Base-by-base conservation (phyloP, 2,113 vertebrate species). In the Ceyx margarethae region DNA sequence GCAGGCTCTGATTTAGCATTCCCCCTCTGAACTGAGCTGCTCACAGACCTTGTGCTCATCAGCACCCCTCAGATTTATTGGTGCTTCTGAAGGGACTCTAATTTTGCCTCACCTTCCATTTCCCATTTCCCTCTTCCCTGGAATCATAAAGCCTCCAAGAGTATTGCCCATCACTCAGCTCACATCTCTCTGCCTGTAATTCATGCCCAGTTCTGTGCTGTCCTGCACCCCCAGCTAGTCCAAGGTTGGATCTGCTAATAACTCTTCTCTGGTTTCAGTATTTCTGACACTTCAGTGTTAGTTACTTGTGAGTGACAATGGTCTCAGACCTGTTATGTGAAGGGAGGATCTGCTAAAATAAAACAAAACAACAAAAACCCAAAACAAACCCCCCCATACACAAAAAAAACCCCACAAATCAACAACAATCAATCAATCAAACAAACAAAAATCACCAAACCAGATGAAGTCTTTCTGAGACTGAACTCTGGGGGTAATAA, bases 51-150 rank as follows among this genome's bases (percentile, higher is more conserved):
- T 65, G 54, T 58, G 62, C 54, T 85, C n/a, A 82, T 60, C 81
- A 89, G 84, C 81, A 85, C 62, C 58, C 50, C 43, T n/a, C 71
- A 89, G 71, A 93, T 93, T 90, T 94, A 93, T 94, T 82, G 60
- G 26, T 9, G n/a, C 48, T 46, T 83, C 56, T 85, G 80, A 89
- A 80, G 76, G 64, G 85, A 67, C 56, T 92, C 74, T 69, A 51
- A 91, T 81, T 95, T 89, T 79, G 33, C 13, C 68, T 77, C 40
- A 91, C 68, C 81, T 61, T 89, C 56, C 35, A 60, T 66, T 73
- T 89, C 62, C 73, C 48, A 71, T 40, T 83, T 62, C 23, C 43
- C 33, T 62, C 51, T 85, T 94, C 87, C 81, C 85, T 92, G 89
- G 91, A 93, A 93, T 67, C 71, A 66, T 58, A 89, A 91, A 93